Base-by-base conservation (phyloP, 2,113 vertebrate species). In the Hemibates koningsi region DNA sequence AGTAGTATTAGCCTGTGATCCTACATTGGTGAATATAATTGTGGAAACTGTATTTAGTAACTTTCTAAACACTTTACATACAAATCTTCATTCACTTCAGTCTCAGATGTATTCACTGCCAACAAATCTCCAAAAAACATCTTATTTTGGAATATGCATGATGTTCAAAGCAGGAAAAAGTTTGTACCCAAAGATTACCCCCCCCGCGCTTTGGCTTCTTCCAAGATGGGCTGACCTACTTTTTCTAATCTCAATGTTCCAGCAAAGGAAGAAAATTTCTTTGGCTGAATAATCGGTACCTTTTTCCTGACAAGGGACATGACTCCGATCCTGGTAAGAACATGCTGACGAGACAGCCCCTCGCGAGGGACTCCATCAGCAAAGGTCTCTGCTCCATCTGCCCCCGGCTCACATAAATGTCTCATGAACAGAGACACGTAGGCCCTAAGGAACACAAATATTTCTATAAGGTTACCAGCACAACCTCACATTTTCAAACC, bases 251-350 rank as follows among this genome's bases (percentile, higher is more conserved):
- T 76, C 86, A 45, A 36, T 7, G 21, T 84, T 83, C 34, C 68
- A 10, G 81, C 59, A 54, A 16, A 78, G 29, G 59, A 81, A 19
- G 52, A 87, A 89, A 78, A 81, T 14, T 13, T 76, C 63, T 73
- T 38, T 14, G 32, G 24, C 6, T 56, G 81, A 66, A 53, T 7
- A 56, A 54, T n/a, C 12, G 0, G 36, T 96, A 99, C 99, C 98
- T 99, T 99, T 96, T 99, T 99, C 94, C 99, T 97, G 81, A 99
- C 99, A 9, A 99, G 97, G 2, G 99, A 99, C 99, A 99, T 99
- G 93, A 99, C 99, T 19, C 99, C 99, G 0, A 99, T 99, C 82
- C 99, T 96, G 1, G 99, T 99, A 82, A 99, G 98, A 90, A 99
- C 98, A 1, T 99, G 99, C 94, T 99, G 98, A 14, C 99, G 97